Percentiles rank a stretch among this genome's conserved stretches.
phyloP scores from a whole-genome alignment of 2,888 invertebrate species.

The Hybos culiciformis region DNA sequence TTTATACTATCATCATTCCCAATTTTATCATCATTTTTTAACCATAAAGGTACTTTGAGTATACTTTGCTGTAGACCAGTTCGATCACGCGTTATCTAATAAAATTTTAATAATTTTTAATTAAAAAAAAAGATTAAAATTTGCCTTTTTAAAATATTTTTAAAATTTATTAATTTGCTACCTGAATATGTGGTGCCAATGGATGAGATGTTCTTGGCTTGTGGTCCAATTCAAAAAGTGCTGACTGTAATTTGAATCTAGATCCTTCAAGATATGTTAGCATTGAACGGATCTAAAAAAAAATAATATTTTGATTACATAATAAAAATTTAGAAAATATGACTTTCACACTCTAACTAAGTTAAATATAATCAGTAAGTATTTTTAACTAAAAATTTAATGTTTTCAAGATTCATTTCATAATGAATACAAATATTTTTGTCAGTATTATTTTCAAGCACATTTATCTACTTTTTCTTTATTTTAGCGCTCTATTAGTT shows the following conservation, averaged over 20 bases:
- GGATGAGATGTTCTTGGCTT: constrained; percentile 66
- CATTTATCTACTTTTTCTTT: too few species aligned
- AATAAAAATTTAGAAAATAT: neutral
- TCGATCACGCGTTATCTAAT: constrained; percentile 63
- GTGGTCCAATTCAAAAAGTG: constrained; percentile 68
- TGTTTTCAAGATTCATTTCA: too few species aligned
- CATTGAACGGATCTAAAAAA: constrained; percentile 76
- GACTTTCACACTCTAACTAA: neutral
- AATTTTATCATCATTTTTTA: constrained; percentile 32
- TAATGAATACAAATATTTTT: too few species aligned
- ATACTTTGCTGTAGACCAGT: constrained; percentile 79
- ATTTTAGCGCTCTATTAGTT: too few species aligned
- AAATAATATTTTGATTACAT: neutral
- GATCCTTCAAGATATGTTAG: constrained; percentile 83
- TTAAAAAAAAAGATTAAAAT: neutral
- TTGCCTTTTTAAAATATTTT: neutral
- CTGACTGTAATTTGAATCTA: constrained; percentile 72
- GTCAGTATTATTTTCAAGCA: too few species aligned
- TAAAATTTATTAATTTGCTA: constrained; percentile 11
- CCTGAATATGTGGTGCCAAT: constrained; percentile 69
- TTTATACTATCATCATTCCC: constrained; percentile 11
- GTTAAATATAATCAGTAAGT: constrained; percentile 1
- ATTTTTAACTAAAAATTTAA: neutral
- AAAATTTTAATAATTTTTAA: neutral
- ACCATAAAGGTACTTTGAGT: constrained; percentile 50